Percentiles rank a stretch among this genome's conserved stretches.
Conservation (phyloP, 2,113 vertebrate species). For the Benitochromis conjunctus region DNA sequence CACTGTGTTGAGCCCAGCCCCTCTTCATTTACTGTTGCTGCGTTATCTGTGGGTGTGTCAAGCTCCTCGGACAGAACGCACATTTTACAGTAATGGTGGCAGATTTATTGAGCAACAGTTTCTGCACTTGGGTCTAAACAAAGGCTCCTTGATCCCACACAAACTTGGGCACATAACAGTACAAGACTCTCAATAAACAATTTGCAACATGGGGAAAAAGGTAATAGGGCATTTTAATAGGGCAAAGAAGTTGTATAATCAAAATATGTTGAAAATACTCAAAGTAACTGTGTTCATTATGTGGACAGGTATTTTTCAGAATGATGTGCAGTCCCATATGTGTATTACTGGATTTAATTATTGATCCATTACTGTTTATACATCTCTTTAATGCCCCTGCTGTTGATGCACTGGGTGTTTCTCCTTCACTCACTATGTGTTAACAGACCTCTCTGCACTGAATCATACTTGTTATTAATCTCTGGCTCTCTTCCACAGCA, state of each 20-base stretch:
- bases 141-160: background rate
- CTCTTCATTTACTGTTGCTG: background rate
- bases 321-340: background rate
- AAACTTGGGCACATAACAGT: background rate
- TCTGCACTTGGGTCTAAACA: background rate
- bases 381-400: no score
- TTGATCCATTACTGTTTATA: background rate
- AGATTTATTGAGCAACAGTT: background rate
- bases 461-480: accelerated
- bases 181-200: background rate
- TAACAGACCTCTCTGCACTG: background rate
- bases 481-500: background rate
- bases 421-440: background rate
- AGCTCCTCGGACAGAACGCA: background rate
- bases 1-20: background rate
- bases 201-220: background rate
- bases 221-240: background rate
- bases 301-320: no score
- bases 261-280: background rate
- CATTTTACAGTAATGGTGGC: background rate
- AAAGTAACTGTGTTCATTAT: background rate
- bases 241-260: background rate
- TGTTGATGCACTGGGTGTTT: background rate
- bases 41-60: background rate
- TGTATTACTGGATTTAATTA: background rate